Base-by-base conservation (phyloP, 2,888 invertebrate genomes). In the Drosophila rellima region DNA sequence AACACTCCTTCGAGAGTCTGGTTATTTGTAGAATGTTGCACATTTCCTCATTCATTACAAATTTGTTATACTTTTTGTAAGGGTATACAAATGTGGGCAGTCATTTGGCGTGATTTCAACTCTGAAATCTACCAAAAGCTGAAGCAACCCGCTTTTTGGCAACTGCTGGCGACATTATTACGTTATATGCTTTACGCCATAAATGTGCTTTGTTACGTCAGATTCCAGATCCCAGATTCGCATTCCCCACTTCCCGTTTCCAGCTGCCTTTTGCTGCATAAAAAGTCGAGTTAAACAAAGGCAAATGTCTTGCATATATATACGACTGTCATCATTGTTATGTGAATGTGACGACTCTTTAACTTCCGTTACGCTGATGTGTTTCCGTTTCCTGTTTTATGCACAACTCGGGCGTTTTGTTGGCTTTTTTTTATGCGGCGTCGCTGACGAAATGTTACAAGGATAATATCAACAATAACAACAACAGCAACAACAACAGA, bases 281-380 rank as follows among this genome's bases (percentile, higher is more conserved):
- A 65, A 80, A 87, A 74, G 68, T 50, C 51, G 51, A 39, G 52
- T 47, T 66, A 85, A 82, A 85, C 82, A 87, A 82, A 65, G 66
- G 31, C 44, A 56, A 68, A 68, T 57, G 52, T 64, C 78, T 70
- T 70, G 55, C 68, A 80, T 62, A 71, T n/a, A n/a, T n/a, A n/a
- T n/a, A n/a, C n/a, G n/a, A n/a, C 59, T 52, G 72, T 54, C 81
- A 88, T 88, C 86, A 91, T 84, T 88, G 90, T 90, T 87, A 87
- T 91, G 84, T 78, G 85, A 85, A 84, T 91, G 83, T 85, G 84
- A 86, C 82, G 90, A 90, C 89, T 90, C 89, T 91, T 89, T 87
- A 84, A 89, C 90, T 90, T 91, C 91, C 91, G 90, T 85, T 88
- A 83, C 89, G 90, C 91, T 91, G 90, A 91, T 91, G 90, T 91